Conservation (phyloP, 2,113 vertebrate genomes). For the Aegithalos caudatus region DNA sequence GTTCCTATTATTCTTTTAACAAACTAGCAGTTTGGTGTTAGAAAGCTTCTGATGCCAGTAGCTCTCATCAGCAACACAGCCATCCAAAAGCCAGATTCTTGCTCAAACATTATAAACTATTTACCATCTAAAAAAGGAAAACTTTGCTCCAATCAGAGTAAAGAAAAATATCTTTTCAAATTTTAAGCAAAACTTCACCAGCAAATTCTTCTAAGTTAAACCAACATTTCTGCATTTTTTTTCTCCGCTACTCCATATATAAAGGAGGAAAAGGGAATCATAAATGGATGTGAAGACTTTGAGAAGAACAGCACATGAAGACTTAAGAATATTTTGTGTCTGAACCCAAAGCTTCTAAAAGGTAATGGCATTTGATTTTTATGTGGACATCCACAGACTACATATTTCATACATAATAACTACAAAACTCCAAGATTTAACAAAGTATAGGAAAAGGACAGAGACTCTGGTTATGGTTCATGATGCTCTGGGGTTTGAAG, state of each 20-base stretch:
- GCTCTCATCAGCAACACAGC: neutral
- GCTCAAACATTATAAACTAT: neutral
- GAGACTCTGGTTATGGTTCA: neutral
- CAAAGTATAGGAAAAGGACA: neutral
- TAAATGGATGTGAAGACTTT: neutral
- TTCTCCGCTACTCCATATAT: too few relatives aligned
- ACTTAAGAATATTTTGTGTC: neutral
- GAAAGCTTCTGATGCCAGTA: constrained; percentile 11
- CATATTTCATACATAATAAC: neutral
- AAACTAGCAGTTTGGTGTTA: neutral
- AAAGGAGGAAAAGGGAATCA: neutral
- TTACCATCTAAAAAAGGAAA: neutral
- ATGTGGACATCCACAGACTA: neutral
- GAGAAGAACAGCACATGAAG: neutral
- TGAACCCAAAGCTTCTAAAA: neutral
- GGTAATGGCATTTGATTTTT: neutral
- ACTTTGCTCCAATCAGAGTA: neutral
- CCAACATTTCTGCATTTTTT: neutral
- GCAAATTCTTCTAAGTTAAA: neutral
- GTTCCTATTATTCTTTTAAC: constrained; percentile 52
- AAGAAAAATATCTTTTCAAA: neutral
- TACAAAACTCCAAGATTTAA: neutral
- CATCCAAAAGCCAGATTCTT: neutral
- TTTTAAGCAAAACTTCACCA: neutral
- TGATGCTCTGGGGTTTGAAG: neutral